phyloP scores from a whole-genome alignment of 2,113 vertebrate genomes.

The Arizona elegans region DNA sequence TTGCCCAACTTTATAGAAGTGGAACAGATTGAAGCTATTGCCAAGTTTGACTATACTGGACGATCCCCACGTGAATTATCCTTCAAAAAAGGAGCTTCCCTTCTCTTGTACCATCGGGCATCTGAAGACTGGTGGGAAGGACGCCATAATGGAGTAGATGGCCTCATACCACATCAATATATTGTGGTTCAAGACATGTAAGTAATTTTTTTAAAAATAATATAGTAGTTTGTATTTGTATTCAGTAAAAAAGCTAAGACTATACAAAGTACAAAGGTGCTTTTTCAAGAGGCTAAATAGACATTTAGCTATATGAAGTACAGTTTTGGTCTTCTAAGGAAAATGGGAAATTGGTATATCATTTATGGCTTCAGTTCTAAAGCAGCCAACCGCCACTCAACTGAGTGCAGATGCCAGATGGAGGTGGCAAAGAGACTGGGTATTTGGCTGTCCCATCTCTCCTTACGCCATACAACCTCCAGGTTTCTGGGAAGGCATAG shows the following conservation, averaged over 20 bases:
- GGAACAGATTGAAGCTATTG: conserved; percentile 97
- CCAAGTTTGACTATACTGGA: conserved; percentile 96
- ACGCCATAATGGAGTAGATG: conserved; percentile 93
- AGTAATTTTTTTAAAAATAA: conserved; percentile 58
- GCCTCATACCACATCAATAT: conserved; percentile 98
- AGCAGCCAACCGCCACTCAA: too few relatives aligned
- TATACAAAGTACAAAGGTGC: neutral
- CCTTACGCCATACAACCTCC: too few relatives aligned
- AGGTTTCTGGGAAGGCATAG: too few relatives aligned
- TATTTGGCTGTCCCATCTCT: too few relatives aligned
- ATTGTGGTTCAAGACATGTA: conserved; percentile 98
- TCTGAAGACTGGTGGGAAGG: conserved; percentile 99
- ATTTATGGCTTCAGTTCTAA: neutral
- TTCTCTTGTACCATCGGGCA: conserved; percentile 91
- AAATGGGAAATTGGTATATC: neutral
- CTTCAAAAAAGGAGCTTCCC: conserved; percentile 96
- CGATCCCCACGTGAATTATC: conserved; percentile 91
- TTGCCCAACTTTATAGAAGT: conserved; percentile 76
- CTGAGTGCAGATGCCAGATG: too few relatives aligned
- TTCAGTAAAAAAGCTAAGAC: neutral
- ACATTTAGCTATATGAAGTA: too few relatives aligned
- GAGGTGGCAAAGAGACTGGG: too few relatives aligned
- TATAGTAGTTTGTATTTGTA: neutral
- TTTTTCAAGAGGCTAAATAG: too few relatives aligned
- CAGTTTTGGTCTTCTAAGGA: neutral